phyloP scores from a whole-genome alignment of 2,797 vertebrate species.

The Loriculus beryllinus region DNA sequence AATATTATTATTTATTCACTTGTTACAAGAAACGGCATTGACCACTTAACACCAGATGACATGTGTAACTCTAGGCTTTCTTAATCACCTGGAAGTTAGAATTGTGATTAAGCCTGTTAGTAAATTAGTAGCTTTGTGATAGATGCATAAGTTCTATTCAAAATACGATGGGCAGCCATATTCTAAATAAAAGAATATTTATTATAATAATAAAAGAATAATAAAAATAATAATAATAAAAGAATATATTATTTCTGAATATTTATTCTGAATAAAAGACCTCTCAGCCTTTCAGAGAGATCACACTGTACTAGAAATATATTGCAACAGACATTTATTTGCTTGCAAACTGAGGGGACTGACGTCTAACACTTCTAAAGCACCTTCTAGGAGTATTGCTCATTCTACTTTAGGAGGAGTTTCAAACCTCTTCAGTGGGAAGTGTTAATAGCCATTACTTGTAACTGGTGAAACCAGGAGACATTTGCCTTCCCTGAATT shows the following conservation, averaged over 20 bases:
- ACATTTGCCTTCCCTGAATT: neutral
- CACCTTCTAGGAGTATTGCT: neutral
- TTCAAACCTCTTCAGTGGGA: neutral
- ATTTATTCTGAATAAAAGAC: neutral
- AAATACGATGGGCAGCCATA: neutral
- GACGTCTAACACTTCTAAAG: neutral
- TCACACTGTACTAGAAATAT: neutral
- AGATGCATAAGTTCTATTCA: neutral
- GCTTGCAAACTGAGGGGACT: neutral
- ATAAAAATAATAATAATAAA: neutral
- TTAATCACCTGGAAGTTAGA: conserved; percentile 6
- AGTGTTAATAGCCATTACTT: neutral
- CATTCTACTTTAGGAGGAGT: neutral
- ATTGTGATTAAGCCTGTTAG: neutral
- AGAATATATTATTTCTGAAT: neutral
- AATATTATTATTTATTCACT: neutral
- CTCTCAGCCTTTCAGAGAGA: neutral
- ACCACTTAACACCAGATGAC: neutral
- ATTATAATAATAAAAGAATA: neutral
- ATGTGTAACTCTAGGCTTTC: conserved; percentile 5
- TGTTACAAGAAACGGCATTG: neutral
- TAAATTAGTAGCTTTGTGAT: conserved; percentile 4
- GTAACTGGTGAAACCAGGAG: neutral
- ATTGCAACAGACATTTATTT: neutral
- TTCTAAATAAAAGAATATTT: neutral